phyloP scores from a whole-genome alignment of 1,140 invertebrate species.

The Euglossa dilemma region DNA sequence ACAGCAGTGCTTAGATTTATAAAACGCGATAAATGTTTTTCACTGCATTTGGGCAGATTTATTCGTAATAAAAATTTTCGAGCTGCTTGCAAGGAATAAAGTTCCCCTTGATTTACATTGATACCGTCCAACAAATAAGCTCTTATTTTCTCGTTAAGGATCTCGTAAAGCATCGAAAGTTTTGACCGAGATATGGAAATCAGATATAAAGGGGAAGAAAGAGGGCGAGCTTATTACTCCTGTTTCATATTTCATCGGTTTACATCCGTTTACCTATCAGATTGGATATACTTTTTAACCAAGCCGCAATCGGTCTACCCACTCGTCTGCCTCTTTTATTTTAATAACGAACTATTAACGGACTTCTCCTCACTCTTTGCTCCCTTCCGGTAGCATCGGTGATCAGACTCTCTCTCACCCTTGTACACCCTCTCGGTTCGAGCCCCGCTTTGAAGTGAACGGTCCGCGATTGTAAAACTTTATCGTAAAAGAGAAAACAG shows the following conservation, averaged over 20 bases:
- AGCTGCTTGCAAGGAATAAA: background rate
- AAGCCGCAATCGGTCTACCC: slow-evolving; percentile 14
- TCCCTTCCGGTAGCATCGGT: slow-evolving; percentile 22
- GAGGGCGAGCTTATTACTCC: background rate
- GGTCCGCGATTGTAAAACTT: slow-evolving; percentile 41
- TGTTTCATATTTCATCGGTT: slow-evolving; percentile 13
- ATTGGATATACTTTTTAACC: slow-evolving; percentile 28
- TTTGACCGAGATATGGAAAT: slow-evolving; percentile 34
- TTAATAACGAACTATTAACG: slow-evolving; percentile 57
- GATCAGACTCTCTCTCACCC: slow-evolving; percentile 33
- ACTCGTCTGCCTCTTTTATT: slow-evolving; percentile 46
- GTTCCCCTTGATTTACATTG: background rate
- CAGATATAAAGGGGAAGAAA: background rate
- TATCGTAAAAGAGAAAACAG: slow-evolving; percentile 39
- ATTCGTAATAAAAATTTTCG: background rate
- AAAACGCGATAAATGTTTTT: too few relatives aligned
- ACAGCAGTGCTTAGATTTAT: too few relatives aligned
- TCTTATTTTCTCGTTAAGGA: background rate
- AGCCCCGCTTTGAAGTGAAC: slow-evolving; percentile 41
- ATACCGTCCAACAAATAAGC: background rate
- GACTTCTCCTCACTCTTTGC: slow-evolving; percentile 10
- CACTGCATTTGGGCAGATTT: too few relatives aligned
- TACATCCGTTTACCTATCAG: slow-evolving; percentile 24
- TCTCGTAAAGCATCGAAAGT: background rate
- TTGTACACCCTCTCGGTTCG: background rate